Base-by-base conservation (phyloP, 2,888 invertebrate genomes). In the Adelphocoris suturalis region DNA sequence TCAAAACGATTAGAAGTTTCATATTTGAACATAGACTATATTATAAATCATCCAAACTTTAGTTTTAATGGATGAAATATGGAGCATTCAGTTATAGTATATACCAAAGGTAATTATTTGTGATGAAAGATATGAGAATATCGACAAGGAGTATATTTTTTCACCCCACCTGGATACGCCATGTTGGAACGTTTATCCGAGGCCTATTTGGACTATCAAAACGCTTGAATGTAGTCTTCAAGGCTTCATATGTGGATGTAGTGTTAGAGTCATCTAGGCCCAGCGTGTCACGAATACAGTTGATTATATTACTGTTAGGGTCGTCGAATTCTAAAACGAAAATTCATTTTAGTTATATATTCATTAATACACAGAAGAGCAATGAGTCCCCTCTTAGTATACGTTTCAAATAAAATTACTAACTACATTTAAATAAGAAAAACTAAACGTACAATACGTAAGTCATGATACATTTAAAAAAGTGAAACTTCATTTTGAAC, bases 131-230 rank as follows among this genome's bases (percentile, higher is more conserved):
- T 52, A 52, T 14, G 11, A 11, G 52, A 52, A 52, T 14, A 52
- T 52, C 1, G 12, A 52, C 7, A 4, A 52, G 52, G 12, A 5
- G 3, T 52, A 13, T 13, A 52, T 13, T 52, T 16, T 7, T 52
- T 52, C 2, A 52, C 52, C 52, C 52, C 52, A 52, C 14, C 16
- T 52, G 52, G 11, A 52, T 92, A 23, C 93, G 92, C 89, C 93
- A 91, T 80, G 92, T 92, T 23, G 93, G 93, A 80, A 93, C 92
- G 90, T 92, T 92, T 90, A 92, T 92, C 80, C 92, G 92, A 14
- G 90, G 91, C 90, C 92, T 92, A 47, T 92, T 92, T 27, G 91
- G 92, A 85, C 92, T 92, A 90, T 92, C 92, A 76, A 92, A 91
- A 90, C 92, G 93, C 90, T 93, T 93, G 91, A 93, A 93, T 12